Evolutionary conservation across 1,140 invertebrate genomes (phyloP), one percentile per base, ranked within the genome.

Genomic region (Campodea augens): DNA sequence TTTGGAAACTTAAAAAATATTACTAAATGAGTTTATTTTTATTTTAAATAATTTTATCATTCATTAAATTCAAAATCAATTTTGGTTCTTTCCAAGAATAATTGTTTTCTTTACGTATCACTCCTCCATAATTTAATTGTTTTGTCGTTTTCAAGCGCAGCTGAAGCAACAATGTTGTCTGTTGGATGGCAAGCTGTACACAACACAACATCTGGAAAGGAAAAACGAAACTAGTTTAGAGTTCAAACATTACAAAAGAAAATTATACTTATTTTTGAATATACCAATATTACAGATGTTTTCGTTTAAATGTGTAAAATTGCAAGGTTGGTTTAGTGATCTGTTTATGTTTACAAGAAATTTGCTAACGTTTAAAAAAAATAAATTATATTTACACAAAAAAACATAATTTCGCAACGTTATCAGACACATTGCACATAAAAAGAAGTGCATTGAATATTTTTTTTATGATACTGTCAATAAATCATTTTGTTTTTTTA

Each of bases 101-200:
- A 15, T 25, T 41, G 12, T 44, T 50, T 3, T 13, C 25, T 53
- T 71, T 83, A 95, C 55, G 86, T 90, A 63, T 98, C 92, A 67
- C 90, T 96, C 67, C 85, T 90, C 96, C 96, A 99, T 41, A 99
- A 64, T 72, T 97, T 97, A 54, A 99, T 97, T 21, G 91, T 97
- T 70, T 96, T 98, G 62, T 99, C 96, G 59, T 90, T 92, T 65
- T 99, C 95, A 29, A 99, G 69, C 4, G 92, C 92, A 27, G 91
- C 95, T 1, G 95, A 98, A 7, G 95, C 96, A 52, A 99, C 98
- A 29, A 99, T 97, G 60, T 99, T 98, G 62, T 95, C 87, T 24
- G 90, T 93, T 41, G 93, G 93, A 65, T 98, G 95, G 65, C 95
- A 98, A 1, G 93, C 91, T 25, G 92, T 98, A 58, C 91, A 97